Evolutionary conservation across 2,113 vertebrate genomes (phyloP).

Genomic region (Colaptes auratus): DNA sequence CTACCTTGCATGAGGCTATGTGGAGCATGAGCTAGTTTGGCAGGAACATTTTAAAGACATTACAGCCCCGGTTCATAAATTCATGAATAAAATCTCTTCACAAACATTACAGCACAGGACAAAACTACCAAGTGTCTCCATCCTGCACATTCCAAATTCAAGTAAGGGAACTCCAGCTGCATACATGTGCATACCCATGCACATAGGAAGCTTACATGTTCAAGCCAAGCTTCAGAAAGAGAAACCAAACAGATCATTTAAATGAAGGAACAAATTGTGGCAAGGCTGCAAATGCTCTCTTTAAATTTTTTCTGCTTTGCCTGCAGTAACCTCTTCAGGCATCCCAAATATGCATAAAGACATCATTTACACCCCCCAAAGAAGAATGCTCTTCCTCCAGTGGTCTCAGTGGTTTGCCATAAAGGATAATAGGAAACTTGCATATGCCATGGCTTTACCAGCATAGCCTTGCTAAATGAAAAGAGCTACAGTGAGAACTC

Average conservation of each 20-base stretch:
- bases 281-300: background rate
- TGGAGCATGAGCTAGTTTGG: background rate
- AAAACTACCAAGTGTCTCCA: background rate
- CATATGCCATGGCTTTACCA: background rate
- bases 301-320: background rate
- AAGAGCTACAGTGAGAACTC: background rate
- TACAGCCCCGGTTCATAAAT: background rate
- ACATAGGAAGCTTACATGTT: fast-evolving
- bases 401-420: background rate
- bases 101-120: background rate
- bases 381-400: background rate
- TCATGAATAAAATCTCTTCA: background rate
- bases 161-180: background rate
- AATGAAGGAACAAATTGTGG: background rate
- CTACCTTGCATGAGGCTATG: background rate
- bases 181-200: background rate
- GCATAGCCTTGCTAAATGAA: background rate
- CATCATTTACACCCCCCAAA: background rate
- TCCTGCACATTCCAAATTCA: background rate
- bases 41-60: background rate
- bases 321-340: background rate
- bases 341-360: background rate
- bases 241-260: background rate
- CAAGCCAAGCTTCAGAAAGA: background rate
- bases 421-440: background rate